Base-by-base conservation (phyloP, 2,888 invertebrate species). In the Stenolophus ochropezus region DNA sequence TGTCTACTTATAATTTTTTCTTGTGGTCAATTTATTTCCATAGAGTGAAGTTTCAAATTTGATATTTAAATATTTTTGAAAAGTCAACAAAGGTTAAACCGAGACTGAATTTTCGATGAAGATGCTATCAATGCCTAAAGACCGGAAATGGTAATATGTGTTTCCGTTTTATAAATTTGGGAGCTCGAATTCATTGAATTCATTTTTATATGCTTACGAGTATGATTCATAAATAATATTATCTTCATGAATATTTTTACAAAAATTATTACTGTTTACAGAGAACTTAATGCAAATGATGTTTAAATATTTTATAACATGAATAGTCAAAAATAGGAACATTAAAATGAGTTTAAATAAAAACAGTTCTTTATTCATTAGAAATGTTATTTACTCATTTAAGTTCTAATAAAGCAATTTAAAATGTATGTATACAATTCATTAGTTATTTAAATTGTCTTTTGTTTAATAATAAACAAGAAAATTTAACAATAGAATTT, bases 61-160 rank as follows among this genome's bases (percentile, higher is more conserved):
- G 21, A 20, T 6, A 56, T 56, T 56, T 56, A 56, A 56, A 56
- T 56, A 56, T 56, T 56, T 56, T 53, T 53, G 20, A 8, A 20
- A 53, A 6, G 53, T 53, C 18, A 21, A 53, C 20, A 8, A 53
- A 53, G 56, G 21, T 56, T 2, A 6, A 8, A 20, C 18, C 18
- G 16, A 18, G 51, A 51, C 14, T 16, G 56, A 56, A 56, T 23
- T 61, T 61, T 61, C 25, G 4, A 25, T 61, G 21, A 21, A n/a
- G 61, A 25, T 61, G 6, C 25, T 61, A 61, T 61, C 61, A 23
- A 61, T 61, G 23, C 51, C 25, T 56, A 23, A 61, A 25, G 61
- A 61, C 61, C 61, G 61, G 61, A 61, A 61, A 61, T 61, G 61
- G 61, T 61, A n/a, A 61, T 61, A 25, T 61, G 25, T 25, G 61